phyloP scores from a whole-genome alignment of 2,888 invertebrate genomes.

The Sipha maydis region DNA sequence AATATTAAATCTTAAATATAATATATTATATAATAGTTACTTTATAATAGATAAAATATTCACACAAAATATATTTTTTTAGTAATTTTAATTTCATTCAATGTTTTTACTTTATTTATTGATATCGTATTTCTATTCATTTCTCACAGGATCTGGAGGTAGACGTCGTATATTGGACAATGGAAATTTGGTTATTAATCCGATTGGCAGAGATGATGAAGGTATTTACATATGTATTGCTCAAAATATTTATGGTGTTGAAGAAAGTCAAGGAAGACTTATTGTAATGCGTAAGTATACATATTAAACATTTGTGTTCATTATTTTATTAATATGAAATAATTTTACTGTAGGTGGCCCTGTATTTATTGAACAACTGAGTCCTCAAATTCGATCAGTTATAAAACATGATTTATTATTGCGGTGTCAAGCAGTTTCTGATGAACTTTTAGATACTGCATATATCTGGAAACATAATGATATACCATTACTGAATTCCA shows the following conservation, averaged over 20 bases:
- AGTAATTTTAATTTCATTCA: not conserved
- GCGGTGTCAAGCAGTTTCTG: conserved; percentile 85
- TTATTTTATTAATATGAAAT: conserved; percentile 27
- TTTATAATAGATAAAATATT: no score
- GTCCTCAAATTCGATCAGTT: conserved; percentile 75
- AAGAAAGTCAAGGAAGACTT: conserved; percentile 83
- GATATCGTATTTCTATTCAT: not conserved
- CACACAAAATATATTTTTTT: not conserved
- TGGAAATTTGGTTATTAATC: conserved; percentile 87
- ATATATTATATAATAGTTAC: no score
- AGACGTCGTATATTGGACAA: conserved; percentile 83
- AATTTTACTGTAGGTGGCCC: conserved; percentile 75
- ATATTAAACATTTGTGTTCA: conserved; percentile 27
- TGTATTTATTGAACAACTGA: conserved; percentile 77
- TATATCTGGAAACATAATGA: conserved; percentile 94
- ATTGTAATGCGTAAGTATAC: conserved; percentile 79
- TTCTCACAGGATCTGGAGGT: conserved; percentile 76
- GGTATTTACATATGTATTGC: conserved; percentile 88
- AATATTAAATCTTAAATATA: no score
- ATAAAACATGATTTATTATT: conserved; percentile 79
- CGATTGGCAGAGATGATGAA: conserved; percentile 86
- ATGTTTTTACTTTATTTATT: not conserved
- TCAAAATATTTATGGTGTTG: conserved; percentile 85
- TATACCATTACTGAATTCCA: conserved; percentile 49
- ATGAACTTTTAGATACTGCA: conserved; percentile 87